These are phyloP conservation scores for Equus przewalskii DNA, from an alignment of 2,113 vertebrate species.

Conservation along the genomic window DNA sequence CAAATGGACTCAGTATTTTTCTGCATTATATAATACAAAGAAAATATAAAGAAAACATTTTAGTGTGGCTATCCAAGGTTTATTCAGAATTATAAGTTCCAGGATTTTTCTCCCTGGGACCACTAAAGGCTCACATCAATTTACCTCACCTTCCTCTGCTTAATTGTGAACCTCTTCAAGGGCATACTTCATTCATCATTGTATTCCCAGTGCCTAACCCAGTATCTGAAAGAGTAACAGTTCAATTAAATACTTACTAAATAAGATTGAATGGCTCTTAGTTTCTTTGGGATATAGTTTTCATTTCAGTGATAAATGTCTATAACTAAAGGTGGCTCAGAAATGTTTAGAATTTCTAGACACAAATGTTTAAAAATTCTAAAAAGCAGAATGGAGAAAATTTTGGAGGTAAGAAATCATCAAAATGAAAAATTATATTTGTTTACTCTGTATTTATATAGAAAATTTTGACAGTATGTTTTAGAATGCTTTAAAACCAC, in stretches of 20 bases:
- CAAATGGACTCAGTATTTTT: background rate
- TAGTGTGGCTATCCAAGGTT: background rate
- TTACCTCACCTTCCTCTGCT: background rate
- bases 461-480: background rate
- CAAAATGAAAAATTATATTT: background rate
- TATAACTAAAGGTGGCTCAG: background rate
- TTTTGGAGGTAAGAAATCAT: background rate
- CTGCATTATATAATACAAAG: background rate
- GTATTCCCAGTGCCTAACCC: background rate
- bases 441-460: background rate
- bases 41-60: background rate
- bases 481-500: background rate
- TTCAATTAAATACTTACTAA: background rate
- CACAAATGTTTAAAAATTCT: background rate
- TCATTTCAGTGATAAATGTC: background rate
- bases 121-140: background rate
- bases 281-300: background rate
- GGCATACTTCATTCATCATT: background rate
- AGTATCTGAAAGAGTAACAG: background rate
- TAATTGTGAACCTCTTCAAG: constrained; percentile 13
- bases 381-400: background rate
- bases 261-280: background rate
- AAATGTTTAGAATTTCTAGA: background rate
- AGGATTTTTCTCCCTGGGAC: background rate
- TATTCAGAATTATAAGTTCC: background rate